phyloP scores from a whole-genome alignment of 2,888 invertebrate genomes.

The Bhutanitis thaidina region DNA sequence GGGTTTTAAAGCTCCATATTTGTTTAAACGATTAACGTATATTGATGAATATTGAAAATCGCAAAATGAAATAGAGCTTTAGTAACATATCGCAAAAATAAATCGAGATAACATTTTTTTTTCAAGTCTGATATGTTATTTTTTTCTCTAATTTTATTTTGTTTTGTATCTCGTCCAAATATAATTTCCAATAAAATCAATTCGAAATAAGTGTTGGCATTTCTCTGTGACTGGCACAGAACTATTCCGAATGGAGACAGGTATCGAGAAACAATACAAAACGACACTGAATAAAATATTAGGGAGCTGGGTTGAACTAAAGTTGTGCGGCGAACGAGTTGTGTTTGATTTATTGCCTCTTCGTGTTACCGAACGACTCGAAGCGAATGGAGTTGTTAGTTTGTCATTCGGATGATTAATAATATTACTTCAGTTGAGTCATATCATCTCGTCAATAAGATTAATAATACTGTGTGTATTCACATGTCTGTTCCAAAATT shows the following conservation, averaged over 20 bases:
- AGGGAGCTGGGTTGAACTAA: conserved; percentile 20
- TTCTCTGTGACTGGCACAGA: conserved; percentile 39
- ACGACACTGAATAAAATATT: conserved; percentile 45
- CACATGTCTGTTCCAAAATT: no score
- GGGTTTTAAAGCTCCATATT: no score
- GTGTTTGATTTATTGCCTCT: conserved; percentile 48
- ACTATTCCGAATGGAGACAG: conserved; percentile 26
- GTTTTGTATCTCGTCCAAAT: conserved; percentile 19
- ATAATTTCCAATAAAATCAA: conserved; percentile 33
- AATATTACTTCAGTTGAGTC: conserved; percentile 29
- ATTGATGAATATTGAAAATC: no score
- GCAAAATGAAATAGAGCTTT: no score
- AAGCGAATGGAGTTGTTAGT: conserved; percentile 49
- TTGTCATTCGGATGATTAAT: conserved; percentile 57
- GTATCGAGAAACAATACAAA: conserved; percentile 35
- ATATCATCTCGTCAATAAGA: conserved; percentile 26
- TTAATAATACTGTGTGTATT: conserved; percentile 19
- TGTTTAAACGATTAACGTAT: no score
- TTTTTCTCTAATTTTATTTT: conserved; percentile 7
- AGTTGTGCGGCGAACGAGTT: conserved; percentile 17
- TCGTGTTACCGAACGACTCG: conserved; percentile 38
- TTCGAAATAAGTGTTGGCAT: conserved; percentile 34
- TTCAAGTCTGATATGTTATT: no score
- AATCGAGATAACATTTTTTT: no score
- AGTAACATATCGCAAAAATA: no score